Conservation (phyloP, 2,888 invertebrate genomes). For the Lumbricus terrestris region DNA sequence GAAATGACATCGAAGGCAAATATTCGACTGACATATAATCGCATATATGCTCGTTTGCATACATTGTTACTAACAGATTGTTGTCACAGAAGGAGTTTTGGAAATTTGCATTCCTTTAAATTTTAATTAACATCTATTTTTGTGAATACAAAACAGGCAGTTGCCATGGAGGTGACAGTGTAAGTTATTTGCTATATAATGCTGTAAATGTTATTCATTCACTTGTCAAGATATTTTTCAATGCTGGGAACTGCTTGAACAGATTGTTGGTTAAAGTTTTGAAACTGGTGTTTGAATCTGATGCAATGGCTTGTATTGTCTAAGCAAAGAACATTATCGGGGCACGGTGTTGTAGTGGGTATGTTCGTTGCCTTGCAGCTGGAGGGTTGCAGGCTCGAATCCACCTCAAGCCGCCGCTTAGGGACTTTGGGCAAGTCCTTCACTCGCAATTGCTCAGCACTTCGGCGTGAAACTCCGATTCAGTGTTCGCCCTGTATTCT, state of each 20-base stretch:
- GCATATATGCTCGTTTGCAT: too few species aligned
- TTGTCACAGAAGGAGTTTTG: background rate
- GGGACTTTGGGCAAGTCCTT: too few species aligned
- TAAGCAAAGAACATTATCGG: background rate
- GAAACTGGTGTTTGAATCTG: background rate
- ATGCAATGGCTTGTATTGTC: too few species aligned
- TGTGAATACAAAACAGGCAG: background rate
- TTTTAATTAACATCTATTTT: background rate
- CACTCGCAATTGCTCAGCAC: too few species aligned
- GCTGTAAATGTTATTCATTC: background rate
- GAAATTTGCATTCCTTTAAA: background rate
- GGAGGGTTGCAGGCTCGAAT: too few species aligned
- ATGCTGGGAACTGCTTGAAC: background rate
- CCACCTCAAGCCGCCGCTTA: too few species aligned
- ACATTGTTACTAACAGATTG: background rate
- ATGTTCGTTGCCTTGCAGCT: too few species aligned
- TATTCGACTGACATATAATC: too few species aligned
- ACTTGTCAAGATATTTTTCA: background rate
- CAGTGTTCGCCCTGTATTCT: too few species aligned
- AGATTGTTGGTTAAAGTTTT: background rate
- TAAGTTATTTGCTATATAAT: background rate
- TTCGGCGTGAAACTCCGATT: too few species aligned
- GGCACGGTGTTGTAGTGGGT: too few species aligned
- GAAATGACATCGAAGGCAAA: too few species aligned
- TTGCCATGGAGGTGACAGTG: background rate